Conservation (phyloP, 2,888 invertebrate genomes). For the Plagodis dolabraria region DNA sequence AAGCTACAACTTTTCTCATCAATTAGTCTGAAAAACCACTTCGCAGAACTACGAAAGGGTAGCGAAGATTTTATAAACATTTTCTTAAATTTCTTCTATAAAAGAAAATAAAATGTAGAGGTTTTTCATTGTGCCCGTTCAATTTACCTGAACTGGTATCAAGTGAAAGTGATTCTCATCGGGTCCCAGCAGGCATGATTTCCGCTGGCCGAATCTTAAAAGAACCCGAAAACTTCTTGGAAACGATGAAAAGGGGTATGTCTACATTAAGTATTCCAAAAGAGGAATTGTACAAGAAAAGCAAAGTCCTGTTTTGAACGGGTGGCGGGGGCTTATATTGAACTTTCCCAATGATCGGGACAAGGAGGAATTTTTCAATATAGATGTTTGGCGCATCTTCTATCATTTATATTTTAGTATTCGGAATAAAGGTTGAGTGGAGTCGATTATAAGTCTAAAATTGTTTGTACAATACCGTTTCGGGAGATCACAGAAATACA, state of each 20-base stretch:
- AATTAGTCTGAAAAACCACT: constrained; percentile 15
- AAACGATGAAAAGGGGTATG: constrained; percentile 75
- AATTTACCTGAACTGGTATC: constrained; percentile 52
- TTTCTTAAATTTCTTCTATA: constrained; percentile 34
- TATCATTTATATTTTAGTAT: constrained; percentile 71
- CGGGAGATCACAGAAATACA: too few relatives aligned
- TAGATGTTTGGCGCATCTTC: constrained; percentile 74
- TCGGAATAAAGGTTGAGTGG: constrained; percentile 43
- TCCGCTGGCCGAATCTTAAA: constrained; percentile 69
- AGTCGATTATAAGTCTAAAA: constrained; percentile 31
- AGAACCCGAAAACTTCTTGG: constrained; percentile 70
- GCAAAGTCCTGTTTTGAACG: constrained; percentile 80
- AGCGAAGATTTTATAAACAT: constrained; percentile 27
- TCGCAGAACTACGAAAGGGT: constrained; percentile 14
- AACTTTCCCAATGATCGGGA: constrained; percentile 74
- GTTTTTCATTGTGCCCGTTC: constrained; percentile 40
- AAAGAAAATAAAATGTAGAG: constrained; percentile 30
- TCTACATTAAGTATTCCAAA: constrained; percentile 79
- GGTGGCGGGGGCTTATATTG: constrained; percentile 65
- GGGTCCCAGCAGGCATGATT: constrained; percentile 63
- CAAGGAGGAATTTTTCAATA: constrained; percentile 76
- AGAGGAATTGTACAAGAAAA: constrained; percentile 80
- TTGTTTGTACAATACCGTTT: too few relatives aligned
- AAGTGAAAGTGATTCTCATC: constrained; percentile 47
- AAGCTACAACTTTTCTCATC: constrained; percentile 2